These are phyloP conservation scores for Pangasius djambal DNA, from an alignment of 2,797 vertebrate species.

Conservation along the genomic window DNA sequence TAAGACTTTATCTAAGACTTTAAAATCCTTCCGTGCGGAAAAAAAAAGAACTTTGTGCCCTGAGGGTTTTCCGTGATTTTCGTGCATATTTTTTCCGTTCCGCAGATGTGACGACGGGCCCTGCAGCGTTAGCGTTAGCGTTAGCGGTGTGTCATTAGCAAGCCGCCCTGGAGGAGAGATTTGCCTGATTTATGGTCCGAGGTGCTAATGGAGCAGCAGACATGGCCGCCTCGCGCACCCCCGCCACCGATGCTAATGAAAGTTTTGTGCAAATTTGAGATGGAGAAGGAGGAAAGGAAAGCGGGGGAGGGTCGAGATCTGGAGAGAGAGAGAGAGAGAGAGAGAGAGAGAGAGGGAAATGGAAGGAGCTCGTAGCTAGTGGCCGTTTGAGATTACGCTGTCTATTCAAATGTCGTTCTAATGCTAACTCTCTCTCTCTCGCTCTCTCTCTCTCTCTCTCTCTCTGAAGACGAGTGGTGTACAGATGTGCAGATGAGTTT, in stretches of 20 bases:
- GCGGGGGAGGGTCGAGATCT: neutral
- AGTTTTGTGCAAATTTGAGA: slow-evolving; percentile 84
- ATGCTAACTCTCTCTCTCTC: neutral
- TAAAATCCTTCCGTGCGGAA: neutral
- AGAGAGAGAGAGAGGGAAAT: neutral
- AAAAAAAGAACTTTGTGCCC: neutral
- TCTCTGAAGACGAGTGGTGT: neutral
- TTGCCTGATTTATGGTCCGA: slow-evolving; percentile 78
- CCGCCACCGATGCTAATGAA: slow-evolving; percentile 80
- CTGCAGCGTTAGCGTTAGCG: slow-evolving; percentile 44
- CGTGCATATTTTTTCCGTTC: neutral
- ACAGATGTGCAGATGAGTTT: slow-evolving; percentile 1
- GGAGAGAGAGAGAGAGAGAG: neutral
- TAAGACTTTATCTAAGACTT: too few species aligned
- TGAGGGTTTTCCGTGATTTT: neutral
- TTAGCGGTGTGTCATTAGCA: slow-evolving; percentile 69
- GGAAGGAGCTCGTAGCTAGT: neutral
- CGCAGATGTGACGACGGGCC: slow-evolving; percentile 37
- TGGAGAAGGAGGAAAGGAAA: slow-evolving; percentile 31
- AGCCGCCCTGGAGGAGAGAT: slow-evolving; percentile 75
- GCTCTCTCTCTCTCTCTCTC: slow-evolving; percentile 29
- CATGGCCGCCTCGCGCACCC: slow-evolving; percentile 64
- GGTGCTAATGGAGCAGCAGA: slow-evolving; percentile 78
- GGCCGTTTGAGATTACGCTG: slow-evolving; percentile 3
- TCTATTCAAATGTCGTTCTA: neutral